phyloP scores from a whole-genome alignment of 1,140 invertebrate genomes.

The Bombus picipes region DNA sequence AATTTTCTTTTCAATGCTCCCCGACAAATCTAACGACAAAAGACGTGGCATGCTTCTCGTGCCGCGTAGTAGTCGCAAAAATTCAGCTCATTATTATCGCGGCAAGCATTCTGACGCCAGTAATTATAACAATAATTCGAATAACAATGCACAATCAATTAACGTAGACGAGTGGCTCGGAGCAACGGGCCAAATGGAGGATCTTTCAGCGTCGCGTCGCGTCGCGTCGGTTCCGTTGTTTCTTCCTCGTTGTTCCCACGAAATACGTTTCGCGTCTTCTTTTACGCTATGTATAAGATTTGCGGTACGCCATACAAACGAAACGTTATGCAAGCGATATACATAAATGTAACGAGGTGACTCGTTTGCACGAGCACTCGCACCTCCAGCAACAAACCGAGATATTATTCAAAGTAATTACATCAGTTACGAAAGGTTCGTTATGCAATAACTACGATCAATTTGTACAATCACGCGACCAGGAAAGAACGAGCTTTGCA shows the following conservation, averaged over 20 bases:
- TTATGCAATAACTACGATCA: constrained; percentile 17
- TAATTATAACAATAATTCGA: constrained; percentile 12
- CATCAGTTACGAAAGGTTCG: constrained; percentile 7
- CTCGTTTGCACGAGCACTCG: neutral
- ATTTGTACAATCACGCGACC: neutral
- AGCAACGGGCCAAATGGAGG: neutral
- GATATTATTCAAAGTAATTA: constrained; percentile 17
- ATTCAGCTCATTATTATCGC: neutral
- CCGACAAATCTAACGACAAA: neutral
- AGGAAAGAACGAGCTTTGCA: neutral
- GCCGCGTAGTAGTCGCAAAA: neutral
- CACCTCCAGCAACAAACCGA: neutral
- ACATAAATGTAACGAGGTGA: constrained; percentile 15
- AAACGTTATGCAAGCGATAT: constrained; percentile 3
- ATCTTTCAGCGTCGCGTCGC: neutral
- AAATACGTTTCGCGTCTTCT: neutral
- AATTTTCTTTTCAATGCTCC: neutral
- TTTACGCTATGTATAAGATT: neutral
- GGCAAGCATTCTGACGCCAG: neutral
- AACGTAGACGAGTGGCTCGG: neutral
- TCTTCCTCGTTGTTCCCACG: neutral
- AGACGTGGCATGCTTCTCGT: neutral
- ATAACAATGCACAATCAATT: constrained; percentile 26
- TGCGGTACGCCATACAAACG: neutral
- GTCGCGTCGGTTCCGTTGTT: neutral